These are phyloP conservation scores for Tragopan temminckii DNA, from an alignment of 2,797 vertebrate species.

Conservation along the genomic window DNA sequence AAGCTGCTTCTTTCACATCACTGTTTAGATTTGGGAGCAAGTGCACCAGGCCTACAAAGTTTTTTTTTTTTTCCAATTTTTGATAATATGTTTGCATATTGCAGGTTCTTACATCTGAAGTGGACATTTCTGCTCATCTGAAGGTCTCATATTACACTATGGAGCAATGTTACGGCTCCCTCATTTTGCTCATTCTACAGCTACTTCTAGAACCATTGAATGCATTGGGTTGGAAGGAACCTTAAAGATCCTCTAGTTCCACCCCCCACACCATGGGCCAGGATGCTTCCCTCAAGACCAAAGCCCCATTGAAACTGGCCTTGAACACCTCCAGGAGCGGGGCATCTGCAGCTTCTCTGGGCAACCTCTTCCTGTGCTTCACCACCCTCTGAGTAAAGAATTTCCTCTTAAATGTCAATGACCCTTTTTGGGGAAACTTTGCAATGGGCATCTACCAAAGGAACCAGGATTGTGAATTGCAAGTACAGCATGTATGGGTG, in stretches of 20 bases:
- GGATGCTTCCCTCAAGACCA: not conserved
- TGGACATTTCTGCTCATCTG: not conserved
- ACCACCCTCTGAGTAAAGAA: not conserved
- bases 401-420: not conserved
- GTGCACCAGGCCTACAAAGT: not conserved
- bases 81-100: not conserved
- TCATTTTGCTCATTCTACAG: not conserved
- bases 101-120: not conserved
- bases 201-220: not conserved
- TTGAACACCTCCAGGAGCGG: not conserved
- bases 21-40: not conserved
- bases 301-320: not conserved
- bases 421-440: not conserved
- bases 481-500: not conserved
- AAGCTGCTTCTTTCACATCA: not conserved
- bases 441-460: not conserved
- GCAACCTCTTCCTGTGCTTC: not conserved
- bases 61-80: not conserved
- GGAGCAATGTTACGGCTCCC: not conserved
- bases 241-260: not conserved
- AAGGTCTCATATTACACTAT: not conserved
- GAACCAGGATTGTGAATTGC: not conserved
- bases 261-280: not conserved
- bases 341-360: not conserved
- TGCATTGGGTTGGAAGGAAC: not conserved